Conservation (phyloP, 2,888 invertebrate species). For the Ophraella communa region DNA sequence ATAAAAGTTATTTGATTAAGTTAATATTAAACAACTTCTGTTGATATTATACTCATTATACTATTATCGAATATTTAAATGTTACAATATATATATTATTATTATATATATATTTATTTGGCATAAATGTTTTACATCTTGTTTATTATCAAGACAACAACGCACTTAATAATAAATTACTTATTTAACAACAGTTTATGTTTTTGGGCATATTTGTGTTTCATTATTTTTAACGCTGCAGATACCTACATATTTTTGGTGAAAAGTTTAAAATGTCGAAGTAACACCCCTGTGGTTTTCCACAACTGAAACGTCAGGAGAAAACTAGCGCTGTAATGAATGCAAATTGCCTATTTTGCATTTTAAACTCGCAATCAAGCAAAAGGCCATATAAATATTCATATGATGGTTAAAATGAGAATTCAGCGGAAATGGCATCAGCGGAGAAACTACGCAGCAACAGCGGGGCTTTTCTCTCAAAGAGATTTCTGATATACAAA, state of each 20-base stretch:
- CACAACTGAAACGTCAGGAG: slow-evolving; percentile 35
- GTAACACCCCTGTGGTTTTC: slow-evolving; percentile 25
- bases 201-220: too few species aligned
- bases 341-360: slow-evolving; percentile 60
- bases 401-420: slow-evolving; percentile 44
- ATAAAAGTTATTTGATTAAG: too few species aligned
- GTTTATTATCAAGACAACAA: too few species aligned
- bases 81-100: too few species aligned
- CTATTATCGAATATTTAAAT: too few species aligned
- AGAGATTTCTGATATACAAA: slow-evolving; percentile 18
- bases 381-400: slow-evolving; percentile 59
- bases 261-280: neutral
- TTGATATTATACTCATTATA: too few species aligned
- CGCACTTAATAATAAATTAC: too few species aligned
- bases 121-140: too few species aligned
- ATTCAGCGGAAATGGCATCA: slow-evolving; percentile 8
- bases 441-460: slow-evolving; percentile 3
- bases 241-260: neutral
- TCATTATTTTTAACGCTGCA: too few species aligned
- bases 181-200: too few species aligned
- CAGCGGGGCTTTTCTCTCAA: slow-evolving; percentile 7
- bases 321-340: slow-evolving; percentile 51
- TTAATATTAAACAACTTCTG: too few species aligned
- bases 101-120: too few species aligned
- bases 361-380: slow-evolving; percentile 59